Evolutionary conservation across 2,888 invertebrate species (phyloP).

Genomic region (Trilocha varians): DNA sequence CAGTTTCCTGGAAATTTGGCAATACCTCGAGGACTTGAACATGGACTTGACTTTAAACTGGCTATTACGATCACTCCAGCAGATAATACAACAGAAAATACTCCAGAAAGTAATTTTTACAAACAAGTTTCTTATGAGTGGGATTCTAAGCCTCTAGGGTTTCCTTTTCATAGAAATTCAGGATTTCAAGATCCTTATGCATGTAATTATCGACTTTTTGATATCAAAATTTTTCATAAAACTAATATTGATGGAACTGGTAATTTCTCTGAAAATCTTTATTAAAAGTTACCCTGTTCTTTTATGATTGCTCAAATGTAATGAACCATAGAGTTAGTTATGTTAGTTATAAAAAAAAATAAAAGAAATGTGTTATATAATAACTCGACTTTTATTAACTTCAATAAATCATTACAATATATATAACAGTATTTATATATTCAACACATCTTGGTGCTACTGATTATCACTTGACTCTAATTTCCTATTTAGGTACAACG

Average conservation of each 20-base stretch:
- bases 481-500: slow-evolving; percentile 28
- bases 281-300: slow-evolving; percentile 37
- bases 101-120: slow-evolving; percentile 24
- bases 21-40: slow-evolving; percentile 45
- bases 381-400: not conserved
- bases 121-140: slow-evolving; percentile 25
- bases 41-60: slow-evolving; percentile 50
- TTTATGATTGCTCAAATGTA: too few species aligned
- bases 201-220: slow-evolving; percentile 50
- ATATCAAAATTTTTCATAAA: slow-evolving; percentile 46
- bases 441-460: not conserved
- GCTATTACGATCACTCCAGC: slow-evolving; percentile 46
- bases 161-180: slow-evolving; percentile 53
- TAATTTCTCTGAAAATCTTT: slow-evolving; percentile 41
- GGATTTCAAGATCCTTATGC: slow-evolving; percentile 22
- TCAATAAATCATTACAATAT: slow-evolving; percentile 3
- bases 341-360: not conserved
- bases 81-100: slow-evolving; percentile 21
- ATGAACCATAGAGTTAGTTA: too few species aligned
- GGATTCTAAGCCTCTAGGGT: slow-evolving; percentile 49
- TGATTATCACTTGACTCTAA: not conserved
- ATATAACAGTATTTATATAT: not conserved
- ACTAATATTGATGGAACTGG: slow-evolving; percentile 23
- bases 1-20: slow-evolving; percentile 52
- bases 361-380: not conserved